A percentile compares a stretch with the other conserved stretches of the same genome.
Evolutionary conservation across 1,140 invertebrate species (phyloP).

Genomic region (Eumeta japonica): DNA sequence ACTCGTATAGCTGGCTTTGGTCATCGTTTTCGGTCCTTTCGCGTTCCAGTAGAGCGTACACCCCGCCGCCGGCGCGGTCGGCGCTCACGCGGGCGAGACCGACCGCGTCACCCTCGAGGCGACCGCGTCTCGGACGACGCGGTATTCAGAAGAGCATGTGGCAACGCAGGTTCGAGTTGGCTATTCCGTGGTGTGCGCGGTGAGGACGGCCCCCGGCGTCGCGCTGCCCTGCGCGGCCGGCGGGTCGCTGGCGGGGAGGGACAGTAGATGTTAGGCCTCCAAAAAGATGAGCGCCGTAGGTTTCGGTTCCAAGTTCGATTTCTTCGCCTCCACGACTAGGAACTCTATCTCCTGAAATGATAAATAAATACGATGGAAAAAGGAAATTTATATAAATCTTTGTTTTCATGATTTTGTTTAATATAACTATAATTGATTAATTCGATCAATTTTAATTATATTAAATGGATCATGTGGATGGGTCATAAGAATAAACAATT

Average conservation of each 20-base stretch:
- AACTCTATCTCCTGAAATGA: constrained; percentile 78
- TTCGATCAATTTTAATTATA: too few relatives aligned
- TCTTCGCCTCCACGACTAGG: constrained; percentile 85
- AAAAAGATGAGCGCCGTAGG: constrained; percentile 83
- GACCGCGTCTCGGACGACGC: too few relatives aligned
- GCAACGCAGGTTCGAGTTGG: constrained; percentile 57
- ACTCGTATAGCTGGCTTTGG: too few relatives aligned
- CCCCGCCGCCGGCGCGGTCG: too few relatives aligned
- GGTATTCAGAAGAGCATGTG: constrained; percentile 56
- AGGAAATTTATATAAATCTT: not conserved
- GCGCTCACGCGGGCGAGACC: too few relatives aligned
- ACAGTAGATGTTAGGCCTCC: constrained; percentile 83
- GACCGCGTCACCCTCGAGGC: too few relatives aligned
- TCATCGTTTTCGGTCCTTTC: too few relatives aligned
- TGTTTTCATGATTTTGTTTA: not conserved
- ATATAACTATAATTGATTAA: too few relatives aligned
- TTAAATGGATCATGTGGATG: too few relatives aligned
- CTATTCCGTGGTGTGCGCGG: constrained; percentile 59
- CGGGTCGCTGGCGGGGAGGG: constrained; percentile 74
- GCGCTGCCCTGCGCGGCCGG: constrained; percentile 62
- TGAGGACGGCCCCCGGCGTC: constrained; percentile 63
- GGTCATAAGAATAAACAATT: too few relatives aligned
- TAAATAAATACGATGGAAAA: constrained; percentile 4
- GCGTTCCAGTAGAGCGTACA: too few relatives aligned
- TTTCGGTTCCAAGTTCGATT: constrained; percentile 85